Percentiles rank a stretch among this genome's conserved stretches.
Conservation (phyloP, 2,113 vertebrate genomes). For the Osmerus eperlanus region DNA sequence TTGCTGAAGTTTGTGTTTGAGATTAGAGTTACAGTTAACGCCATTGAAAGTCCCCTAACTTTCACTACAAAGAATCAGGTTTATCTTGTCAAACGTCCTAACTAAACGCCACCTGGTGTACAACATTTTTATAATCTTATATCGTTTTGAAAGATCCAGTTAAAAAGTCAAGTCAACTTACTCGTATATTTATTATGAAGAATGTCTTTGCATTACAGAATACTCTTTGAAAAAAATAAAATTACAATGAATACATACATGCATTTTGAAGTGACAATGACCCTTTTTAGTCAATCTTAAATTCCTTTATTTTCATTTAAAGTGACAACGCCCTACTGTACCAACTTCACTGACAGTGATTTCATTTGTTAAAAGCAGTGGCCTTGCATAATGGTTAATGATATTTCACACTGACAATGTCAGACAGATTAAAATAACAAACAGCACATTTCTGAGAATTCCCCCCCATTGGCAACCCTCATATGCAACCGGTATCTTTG, state of each 20-base stretch:
- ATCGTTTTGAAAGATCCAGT: background rate
- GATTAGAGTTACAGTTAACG: slow-evolving; percentile 52
- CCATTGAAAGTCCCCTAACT: slow-evolving; percentile 50
- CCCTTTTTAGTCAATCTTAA: slow-evolving; percentile 29
- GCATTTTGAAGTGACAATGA: background rate
- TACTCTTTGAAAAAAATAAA: slow-evolving; percentile 51
- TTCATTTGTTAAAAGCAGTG: slow-evolving; percentile 37
- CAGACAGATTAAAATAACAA: slow-evolving; percentile 33
- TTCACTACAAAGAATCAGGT: background rate
- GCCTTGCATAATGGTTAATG: slow-evolving; percentile 38
- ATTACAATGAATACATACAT: slow-evolving; percentile 41
- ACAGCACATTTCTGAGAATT: slow-evolving; percentile 17
- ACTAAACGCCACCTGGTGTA: background rate
- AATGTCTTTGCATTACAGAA: slow-evolving; percentile 54
- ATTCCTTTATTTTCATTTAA: slow-evolving; percentile 28
- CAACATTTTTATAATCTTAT: background rate
- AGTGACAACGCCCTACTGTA: slow-evolving; percentile 21
- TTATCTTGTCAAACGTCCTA: slow-evolving; percentile 10
- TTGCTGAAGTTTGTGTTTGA: slow-evolving; percentile 23
- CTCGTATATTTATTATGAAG: slow-evolving; percentile 63
- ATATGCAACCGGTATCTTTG: background rate
- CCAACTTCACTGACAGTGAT: slow-evolving; percentile 33
- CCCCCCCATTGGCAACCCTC: slow-evolving; percentile 46
- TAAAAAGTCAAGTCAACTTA: slow-evolving; percentile 16
- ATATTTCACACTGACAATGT: slow-evolving; percentile 15